These are phyloP conservation scores for Sturmia bella DNA, from an alignment of 2,888 invertebrate species.

Conservation along the genomic window DNA sequence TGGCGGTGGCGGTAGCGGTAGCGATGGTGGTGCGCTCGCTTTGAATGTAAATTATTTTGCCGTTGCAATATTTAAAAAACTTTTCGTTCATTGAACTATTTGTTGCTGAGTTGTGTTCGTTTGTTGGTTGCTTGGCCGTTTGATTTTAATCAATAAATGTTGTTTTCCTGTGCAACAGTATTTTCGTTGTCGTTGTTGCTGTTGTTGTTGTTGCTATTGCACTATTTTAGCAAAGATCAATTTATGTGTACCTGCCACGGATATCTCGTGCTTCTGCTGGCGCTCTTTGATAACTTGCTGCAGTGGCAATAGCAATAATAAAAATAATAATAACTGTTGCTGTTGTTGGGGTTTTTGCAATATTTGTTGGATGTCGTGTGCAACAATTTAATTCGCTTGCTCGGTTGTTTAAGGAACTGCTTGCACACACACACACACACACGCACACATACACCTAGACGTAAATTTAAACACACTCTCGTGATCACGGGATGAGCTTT, in stretches of 20 bases:
- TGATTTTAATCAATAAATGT: slow-evolving; percentile 64
- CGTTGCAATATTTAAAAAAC: slow-evolving; percentile 44
- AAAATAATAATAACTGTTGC: slow-evolving; percentile 25
- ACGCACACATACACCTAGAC: too few relatives aligned
- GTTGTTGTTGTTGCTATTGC: slow-evolving; percentile 36
- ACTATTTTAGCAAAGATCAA: slow-evolving; percentile 69
- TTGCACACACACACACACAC: slow-evolving; percentile 49
- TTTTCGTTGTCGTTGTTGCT: slow-evolving; percentile 12
- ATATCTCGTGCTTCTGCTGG: slow-evolving; percentile 73
- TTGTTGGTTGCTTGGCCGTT: slow-evolving; percentile 39
- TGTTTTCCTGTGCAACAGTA: slow-evolving; percentile 69
- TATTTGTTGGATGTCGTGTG: slow-evolving; percentile 52
- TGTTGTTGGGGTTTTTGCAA: slow-evolving; percentile 44
- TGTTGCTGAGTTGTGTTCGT: slow-evolving; percentile 33
- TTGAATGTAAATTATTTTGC: slow-evolving; percentile 29
- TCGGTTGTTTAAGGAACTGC: slow-evolving; percentile 57
- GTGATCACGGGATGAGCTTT: slow-evolving; percentile 76
- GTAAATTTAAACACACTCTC: slow-evolving; percentile 62
- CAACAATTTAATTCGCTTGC: slow-evolving; percentile 45
- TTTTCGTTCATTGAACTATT: slow-evolving; percentile 66
- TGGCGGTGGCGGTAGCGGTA: neutral
- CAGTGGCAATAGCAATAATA: slow-evolving; percentile 10
- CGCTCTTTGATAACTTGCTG: slow-evolving; percentile 52
- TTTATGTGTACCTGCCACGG: slow-evolving; percentile 73
- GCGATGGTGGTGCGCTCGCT: slow-evolving; percentile 14